phyloP scores from a whole-genome alignment of 2,888 invertebrate genomes.

The Fragum fragum region DNA sequence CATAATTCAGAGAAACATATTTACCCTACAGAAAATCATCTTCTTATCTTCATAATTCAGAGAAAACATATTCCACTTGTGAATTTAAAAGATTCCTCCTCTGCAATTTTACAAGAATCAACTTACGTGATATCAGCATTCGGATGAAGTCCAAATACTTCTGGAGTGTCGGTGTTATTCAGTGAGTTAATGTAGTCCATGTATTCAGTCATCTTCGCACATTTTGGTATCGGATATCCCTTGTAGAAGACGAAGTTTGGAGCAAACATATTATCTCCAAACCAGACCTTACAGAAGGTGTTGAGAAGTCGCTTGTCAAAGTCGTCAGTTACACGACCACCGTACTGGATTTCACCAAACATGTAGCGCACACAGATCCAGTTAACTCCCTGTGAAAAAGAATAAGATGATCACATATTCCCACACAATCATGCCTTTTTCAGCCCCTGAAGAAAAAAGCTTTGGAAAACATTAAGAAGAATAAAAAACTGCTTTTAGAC shows the following conservation, averaged over 20 bases:
- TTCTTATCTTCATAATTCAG: no score
- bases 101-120: neutral
- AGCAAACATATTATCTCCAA: slow-evolving; percentile 86
- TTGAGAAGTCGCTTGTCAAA: slow-evolving; percentile 87
- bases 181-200: slow-evolving; percentile 85
- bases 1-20: no score
- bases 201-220: slow-evolving; percentile 83
- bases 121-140: slow-evolving; percentile 87
- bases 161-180: slow-evolving; percentile 85
- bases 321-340: slow-evolving; percentile 87
- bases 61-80: no score
- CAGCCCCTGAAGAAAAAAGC: no score
- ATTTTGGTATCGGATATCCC: slow-evolving; percentile 86
- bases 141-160: slow-evolving; percentile 86
- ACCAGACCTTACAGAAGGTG: slow-evolving; percentile 87
- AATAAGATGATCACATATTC: no score
- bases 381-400: slow-evolving; percentile 82
- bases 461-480: no score
- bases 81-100: no score
- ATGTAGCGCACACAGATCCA: slow-evolving; percentile 87
- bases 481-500: no score
- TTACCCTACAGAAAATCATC: no score
- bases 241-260: slow-evolving; percentile 85
- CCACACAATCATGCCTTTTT: no score
- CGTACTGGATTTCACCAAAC: slow-evolving; percentile 87